phyloP scores from a whole-genome alignment of 2,797 vertebrate genomes.

The Pempheris klunzingeri region DNA sequence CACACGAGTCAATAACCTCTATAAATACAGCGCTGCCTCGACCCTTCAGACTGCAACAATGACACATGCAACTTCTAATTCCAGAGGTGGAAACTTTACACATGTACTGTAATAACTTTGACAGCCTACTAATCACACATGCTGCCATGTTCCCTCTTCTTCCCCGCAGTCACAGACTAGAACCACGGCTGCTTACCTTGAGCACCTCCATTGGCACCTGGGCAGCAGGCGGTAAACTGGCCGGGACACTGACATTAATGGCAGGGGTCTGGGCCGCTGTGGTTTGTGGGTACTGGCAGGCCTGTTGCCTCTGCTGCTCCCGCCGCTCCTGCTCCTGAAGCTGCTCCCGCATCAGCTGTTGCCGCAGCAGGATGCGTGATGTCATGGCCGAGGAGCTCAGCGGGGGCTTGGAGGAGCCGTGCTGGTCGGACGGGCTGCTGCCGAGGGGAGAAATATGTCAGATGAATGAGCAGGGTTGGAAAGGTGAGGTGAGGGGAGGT shows the following conservation, averaged over 20 bases:
- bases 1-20: constrained; percentile 62
- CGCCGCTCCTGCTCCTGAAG: constrained; percentile 97
- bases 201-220: constrained; percentile 98
- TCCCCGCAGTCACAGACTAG: neutral
- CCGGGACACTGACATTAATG: constrained; percentile 93
- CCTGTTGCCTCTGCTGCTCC: constrained; percentile 92
- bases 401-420: constrained; percentile 94
- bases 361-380: constrained; percentile 96
- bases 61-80: constrained; percentile 72
- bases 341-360: constrained; percentile 99
- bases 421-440: constrained; percentile 92
- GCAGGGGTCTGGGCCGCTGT: constrained; percentile 91
- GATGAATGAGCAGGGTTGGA: constrained; percentile 39
- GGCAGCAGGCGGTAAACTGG: constrained; percentile 87
- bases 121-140: constrained; percentile 34
- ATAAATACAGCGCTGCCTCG: constrained; percentile 68
- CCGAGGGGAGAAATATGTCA: constrained; percentile 24
- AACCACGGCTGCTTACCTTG: constrained; percentile 86
- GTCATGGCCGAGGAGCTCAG: constrained; percentile 96
- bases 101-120: constrained; percentile 38
- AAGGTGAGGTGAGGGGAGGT: constrained; percentile 39
- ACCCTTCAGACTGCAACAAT: constrained; percentile 61
- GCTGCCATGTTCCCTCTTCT: neutral
- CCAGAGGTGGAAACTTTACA: constrained; percentile 74
- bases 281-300: constrained; percentile 91